Evolutionary conservation across 2,113 vertebrate species (phyloP), one percentile per base, ranked within the genome.

Genomic region (Callionymus lyra): DNA sequence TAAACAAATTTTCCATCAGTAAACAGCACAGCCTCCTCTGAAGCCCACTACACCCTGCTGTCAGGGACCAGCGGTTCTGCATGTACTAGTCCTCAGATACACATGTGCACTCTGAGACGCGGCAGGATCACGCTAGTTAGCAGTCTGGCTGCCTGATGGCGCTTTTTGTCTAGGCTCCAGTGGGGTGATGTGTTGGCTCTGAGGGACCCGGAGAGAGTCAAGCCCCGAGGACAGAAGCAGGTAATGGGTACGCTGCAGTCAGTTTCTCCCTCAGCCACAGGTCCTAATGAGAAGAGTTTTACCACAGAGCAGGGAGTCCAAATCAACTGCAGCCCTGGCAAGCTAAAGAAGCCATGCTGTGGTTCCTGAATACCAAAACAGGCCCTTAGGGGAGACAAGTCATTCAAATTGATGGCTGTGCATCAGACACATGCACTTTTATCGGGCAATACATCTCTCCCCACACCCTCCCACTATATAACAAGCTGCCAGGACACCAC

Each of bases 381-480:
- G 78, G 56, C 84, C 81, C 86, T 85, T 77, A 37, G 81, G 84
- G 84, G 85, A 84, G 71, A 70, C 47, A 56, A 86, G 85, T 85
- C 85, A 76, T 70, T 91, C 87, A 86, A 81, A 88, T 77, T 85
- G 85, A 90, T 82, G 86, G 81, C 70, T 85, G 59, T 51, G 12
- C 81, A 85, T 87, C 82, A 86, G 80, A 81, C 82, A 84, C 83
- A 80, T 87, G 85, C 80, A 86, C 74, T 76, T 83, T 81, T 86
- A 79, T 82, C 72, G 80, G 77, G 74, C 81, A 84, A 79, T 87
- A 76, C 62, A 82, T 84, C 77, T 81, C 83, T 43, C 58, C 53
- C 35, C 65, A 68, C 50, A 78, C 77, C 82, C 71, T 42, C 48
- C 68, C 65, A 57, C 71, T 61, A 59, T 59, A 74, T 63, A 27